phyloP scores from a whole-genome alignment of 35 echinoderm and acorn worm species.

The Lytechinus pictus region DNA sequence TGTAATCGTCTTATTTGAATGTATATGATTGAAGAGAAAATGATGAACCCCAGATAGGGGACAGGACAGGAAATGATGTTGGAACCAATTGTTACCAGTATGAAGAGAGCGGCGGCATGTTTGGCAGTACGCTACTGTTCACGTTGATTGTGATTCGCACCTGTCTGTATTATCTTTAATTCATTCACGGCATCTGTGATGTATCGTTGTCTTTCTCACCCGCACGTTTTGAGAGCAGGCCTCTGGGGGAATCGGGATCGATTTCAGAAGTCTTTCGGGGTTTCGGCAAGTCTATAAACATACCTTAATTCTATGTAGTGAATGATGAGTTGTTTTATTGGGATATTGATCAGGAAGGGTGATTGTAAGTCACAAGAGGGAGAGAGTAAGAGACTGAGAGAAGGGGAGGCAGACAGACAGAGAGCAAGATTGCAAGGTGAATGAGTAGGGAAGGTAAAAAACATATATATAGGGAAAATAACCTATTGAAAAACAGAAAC shows the following conservation, averaged over 20 bases:
- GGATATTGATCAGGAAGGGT: not conserved
- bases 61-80: not conserved
- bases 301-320: not conserved
- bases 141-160: not conserved
- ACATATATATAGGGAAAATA: not conserved
- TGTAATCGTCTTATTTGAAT: not conserved
- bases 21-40: not conserved
- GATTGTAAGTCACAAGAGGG: not conserved
- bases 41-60: not conserved
- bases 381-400: not conserved
- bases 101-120: not conserved
- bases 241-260: not conserved
- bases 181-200: constrained; percentile 10
- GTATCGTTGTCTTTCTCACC: not conserved
- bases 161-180: not conserved
- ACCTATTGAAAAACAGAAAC: not conserved
- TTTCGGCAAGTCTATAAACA: not conserved
- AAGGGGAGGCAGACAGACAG: not conserved
- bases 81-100: not conserved
- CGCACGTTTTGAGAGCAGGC: not conserved
- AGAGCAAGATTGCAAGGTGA: not conserved
- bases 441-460: not conserved
- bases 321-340: constrained; percentile 4
- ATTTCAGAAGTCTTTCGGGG: not conserved
- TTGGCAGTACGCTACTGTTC: not conserved